Evolutionary conservation across 1,140 invertebrate species (phyloP), one percentile per base, ranked within the genome.

Genomic region (Glossosoma conforme): DNA sequence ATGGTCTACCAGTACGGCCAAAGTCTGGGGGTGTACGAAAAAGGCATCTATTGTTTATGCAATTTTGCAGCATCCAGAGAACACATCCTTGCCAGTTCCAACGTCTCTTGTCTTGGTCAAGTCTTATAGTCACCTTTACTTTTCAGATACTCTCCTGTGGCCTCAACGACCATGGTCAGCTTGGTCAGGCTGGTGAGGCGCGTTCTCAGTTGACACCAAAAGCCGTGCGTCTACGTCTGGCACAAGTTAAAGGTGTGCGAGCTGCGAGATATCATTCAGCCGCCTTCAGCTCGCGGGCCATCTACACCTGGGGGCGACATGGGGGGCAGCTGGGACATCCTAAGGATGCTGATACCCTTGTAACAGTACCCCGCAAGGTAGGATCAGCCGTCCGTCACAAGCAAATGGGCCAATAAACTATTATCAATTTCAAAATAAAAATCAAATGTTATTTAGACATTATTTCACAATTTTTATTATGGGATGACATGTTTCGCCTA

Each of bases 241-340:
- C 61, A 11, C 54, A 61, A 19, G 19, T 59, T 2, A 63, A 76
- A 14, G 82, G 82, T 1, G 65, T 87, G 17, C 75, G 74, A 57
- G 79, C 82, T 9, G 80, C 75, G 1, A 52, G 69, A 5, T 83
- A 78, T 59, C 87, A 90, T 66, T 80, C 84, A 6, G 79, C 85
- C 0, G 75, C 86, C 0, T 87, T 80, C 75, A 81, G 77, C 28
- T 54, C 62, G 2, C 66, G 70, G 22, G 70, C 69, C 0, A 54
- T 77, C 0, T 87, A 73, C 59, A 72, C 71, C 0, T 88, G 83
- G 79, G 87, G 87, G 10, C 68, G 82, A 1, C 86, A 90, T 70
- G 74, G 79, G 43, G 87, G 87, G 25, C 86, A 89, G 64, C 62
- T 90, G 25, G 86, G 86, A 54, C 78, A 75, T 42, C 52, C 66